A percentile compares a stretch with the other conserved stretches of the same genome.
Evolutionary conservation across 2,797 vertebrate species (phyloP).

Genomic region (Apogon talboti): DNA sequence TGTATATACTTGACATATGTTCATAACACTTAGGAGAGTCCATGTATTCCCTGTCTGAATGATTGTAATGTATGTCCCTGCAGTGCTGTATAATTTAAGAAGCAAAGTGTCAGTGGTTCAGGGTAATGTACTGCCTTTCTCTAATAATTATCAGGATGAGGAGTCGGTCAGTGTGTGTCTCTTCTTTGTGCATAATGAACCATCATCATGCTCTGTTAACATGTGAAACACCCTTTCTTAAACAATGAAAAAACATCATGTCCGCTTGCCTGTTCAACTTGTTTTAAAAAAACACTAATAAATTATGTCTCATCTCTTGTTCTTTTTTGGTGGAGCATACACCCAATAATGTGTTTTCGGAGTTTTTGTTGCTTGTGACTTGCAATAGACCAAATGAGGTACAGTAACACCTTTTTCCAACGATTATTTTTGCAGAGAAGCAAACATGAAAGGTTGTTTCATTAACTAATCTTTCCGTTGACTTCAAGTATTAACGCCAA

Average conservation of each 20-base stretch:
- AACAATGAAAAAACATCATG: constrained; percentile 9
- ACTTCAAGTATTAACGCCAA: too few species aligned
- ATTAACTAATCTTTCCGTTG: too few species aligned
- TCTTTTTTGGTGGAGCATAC: constrained; percentile 2
- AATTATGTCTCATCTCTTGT: constrained; percentile 45
- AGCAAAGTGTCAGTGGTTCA: constrained; percentile 46
- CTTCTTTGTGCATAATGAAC: constrained; percentile 24
- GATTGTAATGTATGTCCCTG: constrained; percentile 38
- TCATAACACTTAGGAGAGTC: constrained; percentile 43
- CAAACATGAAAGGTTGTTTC: too few species aligned
- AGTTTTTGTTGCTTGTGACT: constrained; percentile 1
- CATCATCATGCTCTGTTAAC: constrained; percentile 34
- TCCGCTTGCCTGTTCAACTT: constrained; percentile 22
- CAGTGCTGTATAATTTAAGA: constrained; percentile 56
- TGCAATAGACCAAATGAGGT: too few species aligned
- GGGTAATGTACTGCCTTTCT: constrained; percentile 17
- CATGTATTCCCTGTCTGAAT: constrained; percentile 34
- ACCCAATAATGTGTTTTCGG: not conserved
- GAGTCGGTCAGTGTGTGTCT: constrained; percentile 20
- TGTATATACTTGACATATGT: constrained; percentile 63
- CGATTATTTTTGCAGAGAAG: too few species aligned
- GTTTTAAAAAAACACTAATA: constrained; percentile 51
- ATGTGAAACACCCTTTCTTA: constrained; percentile 24
- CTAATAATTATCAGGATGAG: constrained; percentile 17
- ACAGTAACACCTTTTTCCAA: too few species aligned